Evolutionary conservation across 2,797 vertebrate genomes (phyloP).

Genomic region (Amblyopsis hoosieri): DNA sequence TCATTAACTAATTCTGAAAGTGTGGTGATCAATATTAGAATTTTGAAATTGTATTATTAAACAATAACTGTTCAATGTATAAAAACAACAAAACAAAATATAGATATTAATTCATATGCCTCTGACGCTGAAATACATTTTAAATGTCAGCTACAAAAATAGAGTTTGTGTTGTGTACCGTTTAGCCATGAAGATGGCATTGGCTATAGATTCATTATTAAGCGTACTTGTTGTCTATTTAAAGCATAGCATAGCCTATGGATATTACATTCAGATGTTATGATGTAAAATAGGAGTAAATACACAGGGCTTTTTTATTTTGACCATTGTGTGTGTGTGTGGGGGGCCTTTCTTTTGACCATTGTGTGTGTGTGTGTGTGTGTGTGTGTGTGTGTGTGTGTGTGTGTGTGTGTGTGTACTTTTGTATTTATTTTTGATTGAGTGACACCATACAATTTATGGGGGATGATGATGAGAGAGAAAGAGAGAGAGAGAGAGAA

Average conservation of each 20-base stretch:
- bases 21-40: too few relatives aligned
- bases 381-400: conserved; percentile 3
- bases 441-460: neutral
- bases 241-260: too few relatives aligned
- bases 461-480: neutral
- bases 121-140: too few relatives aligned
- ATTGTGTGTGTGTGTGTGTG: conserved; percentile 15
- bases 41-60: too few relatives aligned
- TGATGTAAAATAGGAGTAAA: conserved; percentile 34
- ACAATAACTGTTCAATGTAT: too few relatives aligned
- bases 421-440: neutral
- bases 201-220: too few relatives aligned
- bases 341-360: conserved; percentile 3
- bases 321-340: conserved; percentile 11
- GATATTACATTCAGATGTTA: conserved; percentile 10
- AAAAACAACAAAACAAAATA: too few relatives aligned
- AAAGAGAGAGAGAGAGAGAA: neutral
- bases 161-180: conserved; percentile 5
- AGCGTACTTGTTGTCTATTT: too few relatives aligned
- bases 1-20: too few relatives aligned
- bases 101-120: too few relatives aligned
- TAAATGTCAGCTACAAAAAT: too few relatives aligned
- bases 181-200: neutral
- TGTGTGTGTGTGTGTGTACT: conserved; percentile 4
- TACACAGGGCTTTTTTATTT: neutral